phyloP scores from a whole-genome alignment of 2,888 invertebrate species.

The Microplitis deprimator region DNA sequence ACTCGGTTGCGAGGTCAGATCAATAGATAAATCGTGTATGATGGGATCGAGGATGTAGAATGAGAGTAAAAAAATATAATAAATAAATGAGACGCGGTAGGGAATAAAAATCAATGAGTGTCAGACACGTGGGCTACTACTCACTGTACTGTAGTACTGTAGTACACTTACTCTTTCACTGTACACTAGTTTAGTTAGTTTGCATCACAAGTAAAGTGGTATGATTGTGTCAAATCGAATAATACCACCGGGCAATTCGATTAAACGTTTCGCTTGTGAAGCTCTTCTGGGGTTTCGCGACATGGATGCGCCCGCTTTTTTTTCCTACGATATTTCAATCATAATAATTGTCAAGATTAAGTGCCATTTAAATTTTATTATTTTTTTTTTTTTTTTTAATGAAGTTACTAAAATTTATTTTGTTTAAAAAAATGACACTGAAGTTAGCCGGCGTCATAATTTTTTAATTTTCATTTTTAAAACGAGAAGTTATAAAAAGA shows the following conservation, averaged over 20 bases:
- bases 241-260: constrained; percentile 56
- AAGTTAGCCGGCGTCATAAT: too few species aligned
- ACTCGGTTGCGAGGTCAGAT: constrained; percentile 1
- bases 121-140: constrained; percentile 44
- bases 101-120: constrained; percentile 9
- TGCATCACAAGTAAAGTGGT: constrained; percentile 46
- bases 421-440: not conserved
- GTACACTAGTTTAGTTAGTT: not conserved
- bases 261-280: constrained; percentile 47
- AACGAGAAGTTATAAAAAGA: too few species aligned
- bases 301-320: constrained; percentile 1
- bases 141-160: constrained; percentile 22
- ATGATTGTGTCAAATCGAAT: constrained; percentile 54
- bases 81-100: constrained; percentile 40
- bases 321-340: not conserved
- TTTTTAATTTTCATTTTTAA: too few species aligned
- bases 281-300: constrained; percentile 14
- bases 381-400: not conserved
- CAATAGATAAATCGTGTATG: not conserved
- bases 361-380: not conserved
- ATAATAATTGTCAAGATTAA: constrained; percentile 2
- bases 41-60: not conserved
- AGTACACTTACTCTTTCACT: constrained; percentile 16
- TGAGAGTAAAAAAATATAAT: constrained; percentile 17
- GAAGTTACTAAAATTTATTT: not conserved